Percentiles rank a stretch among this genome's conserved stretches.
Conservation (phyloP, 2,888 invertebrate genomes). For the Eucriotettix oculatus region DNA sequence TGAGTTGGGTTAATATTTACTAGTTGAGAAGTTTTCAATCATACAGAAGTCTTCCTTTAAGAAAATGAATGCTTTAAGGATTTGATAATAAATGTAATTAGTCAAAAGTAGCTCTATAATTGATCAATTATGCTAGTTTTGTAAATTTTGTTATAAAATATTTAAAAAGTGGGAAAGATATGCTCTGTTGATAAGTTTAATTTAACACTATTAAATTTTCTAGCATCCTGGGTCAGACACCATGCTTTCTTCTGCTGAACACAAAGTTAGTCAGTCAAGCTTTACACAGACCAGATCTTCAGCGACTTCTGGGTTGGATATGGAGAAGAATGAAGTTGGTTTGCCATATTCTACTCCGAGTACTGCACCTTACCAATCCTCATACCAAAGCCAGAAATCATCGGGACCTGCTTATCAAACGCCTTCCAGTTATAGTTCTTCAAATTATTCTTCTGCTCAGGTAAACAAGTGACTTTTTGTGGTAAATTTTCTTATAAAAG, state of each 20-base stretch:
- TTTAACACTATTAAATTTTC: neutral
- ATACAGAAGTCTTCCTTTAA: neutral
- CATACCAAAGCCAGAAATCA: slow-evolving; percentile 24
- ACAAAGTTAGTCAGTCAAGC: slow-evolving; percentile 10
- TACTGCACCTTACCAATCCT: slow-evolving; percentile 12
- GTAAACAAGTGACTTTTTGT: slow-evolving; percentile 1
- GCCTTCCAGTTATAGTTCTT: slow-evolving; percentile 15
- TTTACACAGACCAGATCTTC: slow-evolving; percentile 12
- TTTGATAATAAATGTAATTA: too few relatives aligned
- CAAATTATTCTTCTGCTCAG: slow-evolving; percentile 15
- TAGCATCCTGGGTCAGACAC: slow-evolving; percentile 12
- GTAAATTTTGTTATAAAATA: too few relatives aligned
- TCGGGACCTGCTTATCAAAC: slow-evolving; percentile 12
- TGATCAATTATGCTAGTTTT: too few relatives aligned
- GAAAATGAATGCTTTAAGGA: neutral
- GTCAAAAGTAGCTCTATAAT: too few relatives aligned
- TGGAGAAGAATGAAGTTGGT: slow-evolving; percentile 13
- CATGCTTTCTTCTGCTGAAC: slow-evolving; percentile 12
- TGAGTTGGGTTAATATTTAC: too few relatives aligned
- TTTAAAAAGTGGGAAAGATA: too few relatives aligned
- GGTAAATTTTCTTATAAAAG: too few relatives aligned
- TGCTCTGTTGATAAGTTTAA: too few relatives aligned
- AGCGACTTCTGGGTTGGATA: slow-evolving; percentile 10
- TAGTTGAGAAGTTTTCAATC: too few relatives aligned
- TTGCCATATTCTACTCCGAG: slow-evolving; percentile 12